Evolutionary conservation across 2,888 invertebrate species (phyloP).

Genomic region (Pasiphila rectangulata): DNA sequence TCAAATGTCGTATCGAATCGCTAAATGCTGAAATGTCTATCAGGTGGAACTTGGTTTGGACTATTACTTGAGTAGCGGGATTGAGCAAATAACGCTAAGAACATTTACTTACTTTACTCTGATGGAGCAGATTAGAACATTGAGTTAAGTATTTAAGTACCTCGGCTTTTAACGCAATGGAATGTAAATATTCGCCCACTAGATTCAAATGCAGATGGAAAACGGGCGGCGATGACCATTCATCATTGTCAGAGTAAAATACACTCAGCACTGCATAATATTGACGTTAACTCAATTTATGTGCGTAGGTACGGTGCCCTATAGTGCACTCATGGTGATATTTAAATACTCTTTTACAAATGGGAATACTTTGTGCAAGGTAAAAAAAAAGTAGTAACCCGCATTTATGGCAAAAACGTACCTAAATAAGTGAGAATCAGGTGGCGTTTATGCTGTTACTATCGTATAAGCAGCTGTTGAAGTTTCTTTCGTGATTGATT

Average conservation of each 20-base stretch:
- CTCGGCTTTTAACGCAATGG: slow-evolving; percentile 24
- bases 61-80: no score
- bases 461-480: no score
- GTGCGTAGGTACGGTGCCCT: slow-evolving; percentile 13
- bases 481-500: no score
- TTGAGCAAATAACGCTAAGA: no score
- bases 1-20: no score
- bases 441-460: no score
- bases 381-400: no score
- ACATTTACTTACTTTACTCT: no score
- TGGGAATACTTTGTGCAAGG: neutral
- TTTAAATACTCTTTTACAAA: slow-evolving; percentile 1
- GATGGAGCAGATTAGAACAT: neutral
- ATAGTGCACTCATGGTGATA: neutral
- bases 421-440: no score
- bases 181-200: slow-evolving; percentile 41
- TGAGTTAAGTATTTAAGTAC: neutral
- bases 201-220: slow-evolving; percentile 27
- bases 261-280: slow-evolving; percentile 34
- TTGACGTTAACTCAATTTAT: slow-evolving; percentile 26
- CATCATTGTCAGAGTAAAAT: slow-evolving; percentile 36
- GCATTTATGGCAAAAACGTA: no score
- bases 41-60: no score
- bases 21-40: no score
- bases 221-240: slow-evolving; percentile 36